Evolutionary conservation across 2,888 invertebrate genomes (phyloP).

Genomic region (Acanthosoma haemorrhoidale): DNA sequence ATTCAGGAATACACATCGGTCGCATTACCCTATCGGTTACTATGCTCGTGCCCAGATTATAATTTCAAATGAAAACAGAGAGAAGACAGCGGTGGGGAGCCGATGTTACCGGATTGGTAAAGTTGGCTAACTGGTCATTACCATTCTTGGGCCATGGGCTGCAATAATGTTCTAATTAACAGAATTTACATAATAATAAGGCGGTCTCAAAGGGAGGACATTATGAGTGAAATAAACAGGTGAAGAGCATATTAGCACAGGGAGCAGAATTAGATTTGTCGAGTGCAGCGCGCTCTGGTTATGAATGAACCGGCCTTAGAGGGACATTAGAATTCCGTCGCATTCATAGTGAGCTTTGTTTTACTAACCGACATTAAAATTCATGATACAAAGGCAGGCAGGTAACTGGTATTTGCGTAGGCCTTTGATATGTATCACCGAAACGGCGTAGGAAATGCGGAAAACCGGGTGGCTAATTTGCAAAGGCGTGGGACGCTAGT

Average conservation of each 20-base stretch:
- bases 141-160: neutral
- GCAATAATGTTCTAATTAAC: neutral
- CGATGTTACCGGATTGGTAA: too few relatives aligned
- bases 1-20: neutral
- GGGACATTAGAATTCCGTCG: neutral
- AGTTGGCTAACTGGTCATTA: neutral
- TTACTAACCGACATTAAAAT: neutral
- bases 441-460: neutral
- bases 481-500: too few relatives aligned
- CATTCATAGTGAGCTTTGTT: neutral
- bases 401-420: neutral
- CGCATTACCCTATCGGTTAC: neutral
- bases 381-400: neutral
- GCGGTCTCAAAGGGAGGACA: too few relatives aligned
- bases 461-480: neutral
- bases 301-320: neutral
- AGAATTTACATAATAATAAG: neutral
- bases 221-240: too few relatives aligned
- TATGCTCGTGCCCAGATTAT: neutral
- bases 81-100: too few relatives aligned
- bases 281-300: neutral
- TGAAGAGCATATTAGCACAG: too few relatives aligned
- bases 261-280: too few relatives aligned
- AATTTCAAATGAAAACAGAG: conserved; percentile 4
- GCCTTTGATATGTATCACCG: neutral